Conservation (phyloP, 2,888 invertebrate genomes). For the Lochmaea capreae region DNA sequence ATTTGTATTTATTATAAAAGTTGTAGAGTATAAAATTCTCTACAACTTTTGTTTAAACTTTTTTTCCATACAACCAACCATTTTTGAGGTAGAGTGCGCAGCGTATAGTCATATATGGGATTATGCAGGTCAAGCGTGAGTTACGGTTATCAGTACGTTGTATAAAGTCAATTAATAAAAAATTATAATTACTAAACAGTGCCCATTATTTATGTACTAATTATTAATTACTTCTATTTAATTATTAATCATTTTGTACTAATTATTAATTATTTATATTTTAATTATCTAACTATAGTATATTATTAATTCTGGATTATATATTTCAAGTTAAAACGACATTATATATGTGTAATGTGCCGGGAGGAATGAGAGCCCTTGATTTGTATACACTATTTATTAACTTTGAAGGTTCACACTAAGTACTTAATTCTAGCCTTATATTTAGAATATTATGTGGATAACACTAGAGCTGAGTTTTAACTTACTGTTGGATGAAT, state of each 20-base stretch:
- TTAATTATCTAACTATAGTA: background rate
- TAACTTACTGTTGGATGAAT: too few species aligned
- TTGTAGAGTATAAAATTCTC: conserved; percentile 30
- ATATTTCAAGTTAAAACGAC: conserved; percentile 6
- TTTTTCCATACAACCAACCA: conserved; percentile 3
- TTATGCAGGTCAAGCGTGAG: background rate
- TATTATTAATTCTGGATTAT: conserved; percentile 8
- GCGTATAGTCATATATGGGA: background rate
- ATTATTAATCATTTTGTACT: background rate
- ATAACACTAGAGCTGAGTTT: too few species aligned
- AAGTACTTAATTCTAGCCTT: too few species aligned
- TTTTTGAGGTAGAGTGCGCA: conserved; percentile 13
- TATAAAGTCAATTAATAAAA: background rate
- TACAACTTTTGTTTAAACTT: conserved; percentile 14
- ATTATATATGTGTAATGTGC: too few species aligned
- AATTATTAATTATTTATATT: background rate
- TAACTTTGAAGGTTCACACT: too few species aligned
- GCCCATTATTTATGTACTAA: conserved; percentile 2
- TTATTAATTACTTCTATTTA: background rate
- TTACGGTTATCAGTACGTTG: conserved; percentile 1
- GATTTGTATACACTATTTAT: too few species aligned
- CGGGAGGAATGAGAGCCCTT: too few species aligned
- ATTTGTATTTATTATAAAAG: conserved; percentile 25
- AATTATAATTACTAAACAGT: conserved; percentile 1
- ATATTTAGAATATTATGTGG: too few species aligned